phyloP scores from a whole-genome alignment of 2,113 vertebrate species.

The Datnioides undecimradiatus region DNA sequence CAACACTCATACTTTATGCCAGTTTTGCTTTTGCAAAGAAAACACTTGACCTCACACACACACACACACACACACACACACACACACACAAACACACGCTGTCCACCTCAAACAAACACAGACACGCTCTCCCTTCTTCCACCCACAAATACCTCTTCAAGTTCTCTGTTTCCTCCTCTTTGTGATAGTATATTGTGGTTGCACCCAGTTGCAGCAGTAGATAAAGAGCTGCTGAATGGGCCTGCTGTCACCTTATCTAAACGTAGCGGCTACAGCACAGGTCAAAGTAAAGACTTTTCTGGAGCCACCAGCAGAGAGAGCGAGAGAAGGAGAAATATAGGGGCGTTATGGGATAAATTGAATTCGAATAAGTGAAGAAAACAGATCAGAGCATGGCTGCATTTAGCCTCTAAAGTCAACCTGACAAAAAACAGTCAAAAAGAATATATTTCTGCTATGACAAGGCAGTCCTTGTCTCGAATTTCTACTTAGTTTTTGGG shows the following conservation, averaged over 20 bases:
- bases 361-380: slow-evolving; percentile 56
- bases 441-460: not conserved
- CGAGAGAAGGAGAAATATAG: not conserved
- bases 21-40: slow-evolving; percentile 39
- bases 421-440: not conserved
- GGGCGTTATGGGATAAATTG: slow-evolving; percentile 41
- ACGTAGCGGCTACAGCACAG: slow-evolving; percentile 59
- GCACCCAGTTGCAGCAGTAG: slow-evolving; percentile 66
- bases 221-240: slow-evolving; percentile 78
- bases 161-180: slow-evolving; percentile 33
- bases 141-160: slow-evolving; percentile 50
- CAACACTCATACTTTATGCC: slow-evolving; percentile 11
- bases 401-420: not conserved
- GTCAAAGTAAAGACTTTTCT: slow-evolving; percentile 69
- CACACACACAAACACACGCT: not conserved
- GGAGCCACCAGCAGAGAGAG: slow-evolving; percentile 58
- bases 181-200: slow-evolving; percentile 63
- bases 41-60: slow-evolving; percentile 50
- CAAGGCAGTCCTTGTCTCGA: slow-evolving; percentile 49
- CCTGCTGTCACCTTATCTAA: slow-evolving; percentile 78
- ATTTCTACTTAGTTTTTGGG: slow-evolving; percentile 31
- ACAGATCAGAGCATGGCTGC: slow-evolving; percentile 15
- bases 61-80: not conserved
- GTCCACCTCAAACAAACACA: slow-evolving; percentile 5
- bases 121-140: slow-evolving; percentile 18